Evolutionary conservation across 2,888 invertebrate genomes (phyloP).

Genomic region (Busseola fusca): DNA sequence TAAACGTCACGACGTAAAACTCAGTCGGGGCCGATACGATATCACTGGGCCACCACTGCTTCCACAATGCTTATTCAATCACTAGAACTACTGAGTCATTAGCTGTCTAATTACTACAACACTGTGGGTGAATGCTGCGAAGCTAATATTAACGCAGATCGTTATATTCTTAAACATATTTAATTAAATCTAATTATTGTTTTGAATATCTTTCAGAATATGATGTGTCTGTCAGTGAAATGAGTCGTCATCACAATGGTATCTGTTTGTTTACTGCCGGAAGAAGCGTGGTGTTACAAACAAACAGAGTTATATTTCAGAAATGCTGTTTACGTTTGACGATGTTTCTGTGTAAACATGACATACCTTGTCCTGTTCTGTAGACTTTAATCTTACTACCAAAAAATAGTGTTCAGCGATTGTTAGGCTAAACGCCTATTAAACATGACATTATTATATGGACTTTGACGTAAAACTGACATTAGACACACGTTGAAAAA

Average conservation of each 20-base stretch:
- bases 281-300: slow-evolving; percentile 13
- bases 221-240: background rate
- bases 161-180: no score
- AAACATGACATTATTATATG: no score
- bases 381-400: no score
- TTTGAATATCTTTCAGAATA: background rate
- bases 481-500: no score
- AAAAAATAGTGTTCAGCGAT: no score
- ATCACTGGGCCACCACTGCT: no score
- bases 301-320: slow-evolving; percentile 16
- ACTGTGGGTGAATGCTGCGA: background rate
- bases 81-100: background rate
- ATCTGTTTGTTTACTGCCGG: background rate
- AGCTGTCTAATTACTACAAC: background rate
- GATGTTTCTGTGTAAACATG: slow-evolving; percentile 9
- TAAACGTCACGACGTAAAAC: no score
- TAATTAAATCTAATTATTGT: background rate
- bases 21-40: no score
- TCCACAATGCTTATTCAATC: no score
- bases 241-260: background rate
- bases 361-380: slow-evolving; percentile 6
- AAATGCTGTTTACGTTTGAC: slow-evolving; percentile 14
- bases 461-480: no score
- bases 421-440: no score
- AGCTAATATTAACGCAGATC: background rate